Evolutionary conservation across 2,888 invertebrate species (phyloP), one percentile per base, ranked within the genome.

Genomic region (Mesorhabditis spiculigera): DNA sequence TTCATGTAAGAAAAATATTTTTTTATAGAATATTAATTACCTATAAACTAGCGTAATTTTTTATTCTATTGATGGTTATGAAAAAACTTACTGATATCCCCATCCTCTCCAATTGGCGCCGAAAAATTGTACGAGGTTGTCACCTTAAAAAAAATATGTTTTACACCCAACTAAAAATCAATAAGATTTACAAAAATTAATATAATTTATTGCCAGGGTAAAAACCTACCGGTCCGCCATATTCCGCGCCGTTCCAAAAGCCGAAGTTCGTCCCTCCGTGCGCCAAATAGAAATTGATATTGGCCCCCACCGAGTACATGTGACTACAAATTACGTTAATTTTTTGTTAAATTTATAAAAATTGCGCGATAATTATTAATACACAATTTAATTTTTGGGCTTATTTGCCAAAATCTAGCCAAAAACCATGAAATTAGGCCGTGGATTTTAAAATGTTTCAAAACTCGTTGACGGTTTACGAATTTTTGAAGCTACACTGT

Each of bases 211-310:
- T 13, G 1, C 8, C 10, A 50, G 58, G 1, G 3, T 13, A 2
- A 50, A n/a, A 10, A 43, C 68, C 5, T 8, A 77, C 78, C 45
- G 79, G 75, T 4, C 76, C 82, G 28, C 75, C 76, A 0, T 65
- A 67, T 67, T 82, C 82, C 0, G 80, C 79, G 28, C 84, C 84
- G 70, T 79, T 82, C 82, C 80, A 82, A 67, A 81, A 85, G 6
- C 80, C 85, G 66, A 85, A 85, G 71, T 82, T 84, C 1, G 85
- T 85, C 3, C 85, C 85, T 3, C 85, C 85, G 65, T 82, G 78
- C 62, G 85, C 80, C 84, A 84, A 82, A 72, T 85, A 85, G 66
- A 83, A 81, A 71, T 80, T 81, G 71, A 84, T 78, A 16, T 76
- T 82, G 4, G 83, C 85, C 43, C 78, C 78, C 43, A 72, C 64